A percentile compares a stretch with the other conserved stretches of the same genome.
Conservation (phyloP, 2,888 invertebrate species). For the Thysanoteuthis rhombus region DNA sequence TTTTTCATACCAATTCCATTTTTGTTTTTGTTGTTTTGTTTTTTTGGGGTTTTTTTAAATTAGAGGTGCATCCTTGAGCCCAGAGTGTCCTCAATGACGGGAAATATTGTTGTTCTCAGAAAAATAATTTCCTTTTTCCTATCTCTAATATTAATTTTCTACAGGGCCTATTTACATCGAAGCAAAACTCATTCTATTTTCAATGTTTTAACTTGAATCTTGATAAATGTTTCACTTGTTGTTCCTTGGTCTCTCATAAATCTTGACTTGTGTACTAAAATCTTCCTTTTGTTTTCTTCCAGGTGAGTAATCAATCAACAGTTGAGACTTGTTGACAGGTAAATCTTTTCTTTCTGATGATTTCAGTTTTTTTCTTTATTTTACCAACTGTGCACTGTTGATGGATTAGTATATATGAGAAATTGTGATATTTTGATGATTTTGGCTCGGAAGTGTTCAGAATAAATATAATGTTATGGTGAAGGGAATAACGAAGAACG, state of each 20-base stretch:
- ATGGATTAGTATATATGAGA: too few species aligned
- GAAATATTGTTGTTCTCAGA: not conserved
- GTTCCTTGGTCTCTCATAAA: not conserved
- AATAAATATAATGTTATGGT: too few species aligned
- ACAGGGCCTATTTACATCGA: not conserved
- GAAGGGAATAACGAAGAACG: too few species aligned
- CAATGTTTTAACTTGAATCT: not conserved
- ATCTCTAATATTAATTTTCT: not conserved
- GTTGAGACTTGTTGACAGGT: not conserved
- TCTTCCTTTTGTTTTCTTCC: not conserved
- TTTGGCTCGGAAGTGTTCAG: too few species aligned
- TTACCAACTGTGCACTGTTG: too few species aligned
- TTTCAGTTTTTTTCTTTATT: not conserved
- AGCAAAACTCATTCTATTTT: not conserved
- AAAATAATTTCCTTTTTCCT: not conserved
- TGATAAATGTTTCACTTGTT: not conserved
- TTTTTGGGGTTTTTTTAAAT: too few species aligned
- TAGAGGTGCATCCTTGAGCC: too few species aligned
- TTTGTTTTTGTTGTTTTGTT: too few species aligned
- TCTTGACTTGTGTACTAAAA: not conserved
- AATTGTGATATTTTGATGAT: too few species aligned
- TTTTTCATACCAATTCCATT: too few species aligned
- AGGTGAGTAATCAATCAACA: not conserved
- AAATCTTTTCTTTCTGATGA: not conserved
- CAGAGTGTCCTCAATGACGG: too few species aligned